Conservation (phyloP, 2,888 invertebrate genomes). For the Glyphotaelius pellucidus region DNA sequence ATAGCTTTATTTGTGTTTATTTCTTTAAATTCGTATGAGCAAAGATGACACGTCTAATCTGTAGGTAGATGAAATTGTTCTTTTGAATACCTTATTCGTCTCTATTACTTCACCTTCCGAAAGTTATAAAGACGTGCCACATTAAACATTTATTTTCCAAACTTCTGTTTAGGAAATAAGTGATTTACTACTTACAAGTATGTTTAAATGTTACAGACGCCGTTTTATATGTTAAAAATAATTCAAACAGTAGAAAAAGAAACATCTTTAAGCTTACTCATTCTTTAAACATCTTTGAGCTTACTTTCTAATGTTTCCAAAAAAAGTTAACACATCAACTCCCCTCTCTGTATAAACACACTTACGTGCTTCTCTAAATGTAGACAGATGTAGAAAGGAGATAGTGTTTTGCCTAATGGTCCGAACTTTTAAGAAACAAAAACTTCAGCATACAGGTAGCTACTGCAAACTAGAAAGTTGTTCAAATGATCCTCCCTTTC, state of each 20-base stretch:
- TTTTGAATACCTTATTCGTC: too few relatives aligned
- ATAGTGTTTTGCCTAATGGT: background rate
- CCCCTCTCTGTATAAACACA: background rate
- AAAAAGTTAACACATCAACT: background rate
- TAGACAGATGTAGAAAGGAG: background rate
- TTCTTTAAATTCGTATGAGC: too few relatives aligned
- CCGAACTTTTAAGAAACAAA: background rate
- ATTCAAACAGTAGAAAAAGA: background rate
- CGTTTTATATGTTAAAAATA: background rate
- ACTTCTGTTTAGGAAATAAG: background rate
- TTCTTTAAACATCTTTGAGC: too few relatives aligned
- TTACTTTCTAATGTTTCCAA: background rate
- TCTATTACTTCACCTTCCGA: too few relatives aligned
- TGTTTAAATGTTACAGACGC: background rate
- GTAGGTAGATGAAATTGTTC: too few relatives aligned
- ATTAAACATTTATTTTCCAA: background rate
- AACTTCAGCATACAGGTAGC: background rate
- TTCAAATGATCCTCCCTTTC: background rate
- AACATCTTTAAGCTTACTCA: background rate
- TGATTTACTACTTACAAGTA: background rate
- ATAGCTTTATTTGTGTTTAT: too few relatives aligned
- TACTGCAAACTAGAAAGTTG: background rate
- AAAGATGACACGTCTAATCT: too few relatives aligned
- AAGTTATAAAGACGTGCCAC: too few relatives aligned
- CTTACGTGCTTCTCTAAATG: background rate